Base-by-base conservation (phyloP, 2,888 invertebrate species). In the Anthophora plumipes region DNA sequence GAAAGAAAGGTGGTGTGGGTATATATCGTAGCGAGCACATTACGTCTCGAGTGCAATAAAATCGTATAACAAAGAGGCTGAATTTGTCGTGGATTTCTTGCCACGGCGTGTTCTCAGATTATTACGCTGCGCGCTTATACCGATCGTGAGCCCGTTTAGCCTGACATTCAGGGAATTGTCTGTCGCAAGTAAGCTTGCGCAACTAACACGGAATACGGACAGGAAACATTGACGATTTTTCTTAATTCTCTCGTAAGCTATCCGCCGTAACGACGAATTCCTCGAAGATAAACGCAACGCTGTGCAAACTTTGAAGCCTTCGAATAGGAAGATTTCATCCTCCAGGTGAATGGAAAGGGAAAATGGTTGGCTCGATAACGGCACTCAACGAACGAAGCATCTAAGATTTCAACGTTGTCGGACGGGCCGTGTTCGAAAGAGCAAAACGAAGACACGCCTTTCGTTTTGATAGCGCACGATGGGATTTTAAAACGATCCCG, bases 81-180 rank as follows among this genome's bases (percentile, higher is more conserved):
- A 84, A 85, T 84, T 75, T 71, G 78, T 59, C 67, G 71, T 75
- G 71, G 66, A 50, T 73, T 72, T 75, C 81, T 57, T 64, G 77
- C 68, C 41, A 46, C 69, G 61, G 22, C 64, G 39, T 80, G 78
- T 77, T 84, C 84, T 78, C 83, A 59, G 77, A 77, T 85, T 77
- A 87, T 85, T 83, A 77, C 68, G 20, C 54, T 37, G 48, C 50
- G 41, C 61, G 71, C 75, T n/a, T 82, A 57, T 64, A 67, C 50
- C 66, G 77, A 61, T 81, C 81, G 85, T 57, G 87, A 69, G 54
- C 73, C n/a, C 75, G 75, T 81, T 88, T 82, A 86, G 71, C 80
- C 77, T 82, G 80, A 80, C 88, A 80, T 86, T 86, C 80, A 77
- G 79, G 80, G 80, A 80, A 88, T 83, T 79, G 82, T 77, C 84